A percentile compares a stretch with the other conserved stretches of the same genome.
Evolutionary conservation across 2,888 invertebrate species (phyloP).

Genomic region (Diplazon laetatorius): DNA sequence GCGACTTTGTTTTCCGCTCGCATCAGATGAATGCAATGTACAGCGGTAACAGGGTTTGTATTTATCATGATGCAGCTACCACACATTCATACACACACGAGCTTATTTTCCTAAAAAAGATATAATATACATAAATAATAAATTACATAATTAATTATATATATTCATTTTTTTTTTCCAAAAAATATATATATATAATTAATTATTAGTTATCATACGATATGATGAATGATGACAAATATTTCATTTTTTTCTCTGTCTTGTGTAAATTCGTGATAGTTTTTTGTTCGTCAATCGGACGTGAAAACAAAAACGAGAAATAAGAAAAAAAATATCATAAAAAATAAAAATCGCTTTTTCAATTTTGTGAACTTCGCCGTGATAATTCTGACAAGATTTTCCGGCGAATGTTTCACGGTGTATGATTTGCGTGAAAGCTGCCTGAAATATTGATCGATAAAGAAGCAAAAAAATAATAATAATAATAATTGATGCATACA

Average conservation of each 20-base stretch:
- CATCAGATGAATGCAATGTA: slow-evolving; percentile 79
- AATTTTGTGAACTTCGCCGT: background rate
- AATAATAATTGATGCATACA: too few species aligned
- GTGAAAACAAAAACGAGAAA: background rate
- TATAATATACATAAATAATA: too few species aligned
- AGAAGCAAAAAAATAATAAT: too few species aligned
- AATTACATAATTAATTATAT: too few species aligned
- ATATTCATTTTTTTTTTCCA: too few species aligned
- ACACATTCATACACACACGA: slow-evolving; percentile 71
- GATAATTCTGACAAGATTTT: slow-evolving; percentile 26
- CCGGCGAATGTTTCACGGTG: slow-evolving; percentile 10
- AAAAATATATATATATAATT: too few species aligned
- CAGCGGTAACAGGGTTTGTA: slow-evolving; percentile 81
- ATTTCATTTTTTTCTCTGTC: too few species aligned
- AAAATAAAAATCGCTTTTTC: background rate
- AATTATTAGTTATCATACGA: too few species aligned
- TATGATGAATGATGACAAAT: too few species aligned
- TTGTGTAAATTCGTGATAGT: too few species aligned
- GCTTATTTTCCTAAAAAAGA: slow-evolving; percentile 38
- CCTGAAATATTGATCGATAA: slow-evolving; percentile 7
- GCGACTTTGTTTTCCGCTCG: slow-evolving; percentile 70
- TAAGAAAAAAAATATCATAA: background rate
- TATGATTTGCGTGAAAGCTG: slow-evolving; percentile 43
- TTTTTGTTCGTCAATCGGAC: background rate
- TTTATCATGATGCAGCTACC: slow-evolving; percentile 80